Base-by-base conservation (phyloP, 2,113 vertebrate genomes). In the Pteruthius melanotis region DNA sequence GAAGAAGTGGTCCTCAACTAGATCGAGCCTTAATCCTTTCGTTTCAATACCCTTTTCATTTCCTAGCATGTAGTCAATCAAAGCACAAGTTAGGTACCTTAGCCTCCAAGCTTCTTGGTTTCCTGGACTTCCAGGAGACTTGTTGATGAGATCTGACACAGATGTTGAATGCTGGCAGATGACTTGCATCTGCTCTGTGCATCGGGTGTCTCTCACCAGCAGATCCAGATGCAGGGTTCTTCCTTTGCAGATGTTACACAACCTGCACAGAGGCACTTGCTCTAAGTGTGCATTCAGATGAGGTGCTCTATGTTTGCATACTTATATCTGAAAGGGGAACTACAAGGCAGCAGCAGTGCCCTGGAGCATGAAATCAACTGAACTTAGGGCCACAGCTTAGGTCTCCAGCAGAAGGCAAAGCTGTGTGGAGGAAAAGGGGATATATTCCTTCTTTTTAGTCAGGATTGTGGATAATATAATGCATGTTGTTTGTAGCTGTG, bases 171-270 rank as follows among this genome's bases (percentile, higher is more conserved):
- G 50, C 11, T 13, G 61, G 61, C 59, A 47, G 52, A 22, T 63
- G 28, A 52, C 53, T 57, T 8, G 13, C 9, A 37, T 82, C 83
- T 72, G 78, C 18, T 82, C 24, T 71, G 44, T 69, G 69, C 17
- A 11, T 31, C 0, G 26, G 16, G n/a, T 82, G 79, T 10, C 72
- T 77, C 71, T 81, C 59, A 44, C 4, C 0, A 0, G 35, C 82
- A 70, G 42, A 63, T 74, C 65, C 69, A 0, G 7, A 42, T 77
- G 56, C 63, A 50, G 71, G 68, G 33, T 22, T 60, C 1, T 23
- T 92, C 39, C 44, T 80, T 89, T 89, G 80, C 90, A 90, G 92
- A 69, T 93, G 83, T 95, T 94, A 78, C 74, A 94, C 86, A 96
- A 83, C 80, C 79, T 89, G 76, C 65, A 75, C 5, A 24, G 68